Evolutionary conservation across 2,797 vertebrate species (phyloP).

Genomic region (Allenopithecus nigroviridis): DNA sequence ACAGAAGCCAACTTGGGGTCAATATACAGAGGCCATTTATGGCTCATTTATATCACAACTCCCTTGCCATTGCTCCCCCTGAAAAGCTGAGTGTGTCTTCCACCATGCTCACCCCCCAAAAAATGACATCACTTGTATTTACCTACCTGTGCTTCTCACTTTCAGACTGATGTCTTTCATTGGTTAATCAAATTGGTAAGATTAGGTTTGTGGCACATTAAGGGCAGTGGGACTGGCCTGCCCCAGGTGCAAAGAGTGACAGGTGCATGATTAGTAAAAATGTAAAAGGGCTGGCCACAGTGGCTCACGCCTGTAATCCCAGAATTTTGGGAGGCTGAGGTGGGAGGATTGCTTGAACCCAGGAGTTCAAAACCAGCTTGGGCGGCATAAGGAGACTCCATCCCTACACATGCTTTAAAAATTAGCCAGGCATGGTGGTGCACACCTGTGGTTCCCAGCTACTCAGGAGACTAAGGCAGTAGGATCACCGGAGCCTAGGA

Average conservation of each 20-base stretch:
- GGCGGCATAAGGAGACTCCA: background rate
- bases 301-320: background rate
- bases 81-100: background rate
- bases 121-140: background rate
- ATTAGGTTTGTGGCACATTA: background rate
- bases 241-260: background rate
- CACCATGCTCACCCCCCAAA: background rate
- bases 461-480: background rate
- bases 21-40: background rate
- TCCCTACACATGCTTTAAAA: background rate
- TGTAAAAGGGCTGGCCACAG: background rate
- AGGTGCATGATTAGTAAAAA: background rate
- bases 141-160: background rate
- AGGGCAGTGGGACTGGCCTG: background rate
- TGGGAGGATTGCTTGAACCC: background rate
- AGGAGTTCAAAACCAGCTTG: background rate
- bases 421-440: background rate
- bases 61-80: background rate
- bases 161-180: background rate
- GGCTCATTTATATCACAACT: background rate
- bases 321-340: background rate
- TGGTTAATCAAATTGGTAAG: background rate
- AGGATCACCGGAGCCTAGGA: background rate
- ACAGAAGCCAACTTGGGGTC: background rate
- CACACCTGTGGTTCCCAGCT: background rate